Percentiles rank a stretch among this genome's conserved stretches.
Evolutionary conservation across 2,113 vertebrate species (phyloP).

Genomic region (Noctilio leporinus): DNA sequence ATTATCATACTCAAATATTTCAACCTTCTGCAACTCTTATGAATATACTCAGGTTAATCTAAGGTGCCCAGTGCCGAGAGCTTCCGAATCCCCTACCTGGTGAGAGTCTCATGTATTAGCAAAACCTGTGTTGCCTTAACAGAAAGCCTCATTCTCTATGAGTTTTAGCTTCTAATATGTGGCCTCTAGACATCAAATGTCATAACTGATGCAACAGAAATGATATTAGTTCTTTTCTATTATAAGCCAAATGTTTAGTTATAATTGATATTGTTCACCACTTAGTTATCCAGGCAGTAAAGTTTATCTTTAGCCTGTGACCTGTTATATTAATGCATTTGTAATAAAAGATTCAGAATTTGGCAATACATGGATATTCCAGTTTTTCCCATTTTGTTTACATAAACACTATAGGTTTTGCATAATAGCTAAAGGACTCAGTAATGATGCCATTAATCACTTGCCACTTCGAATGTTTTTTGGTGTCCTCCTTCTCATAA

Average conservation of each 20-base stretch:
- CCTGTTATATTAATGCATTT: background rate
- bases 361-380: background rate
- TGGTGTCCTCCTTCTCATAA: slow-evolving; percentile 32
- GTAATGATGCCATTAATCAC: slow-evolving; percentile 54
- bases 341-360: background rate
- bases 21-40: background rate
- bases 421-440: slow-evolving; percentile 10
- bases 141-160: background rate
- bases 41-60: background rate
- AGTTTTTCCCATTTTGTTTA: background rate
- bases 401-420: slow-evolving; percentile 8
- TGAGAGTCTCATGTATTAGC: background rate
- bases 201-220: background rate
- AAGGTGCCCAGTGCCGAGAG: background rate
- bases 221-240: background rate
- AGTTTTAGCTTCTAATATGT: background rate
- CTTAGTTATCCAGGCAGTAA: background rate
- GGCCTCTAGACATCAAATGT: background rate
- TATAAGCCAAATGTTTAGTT: background rate
- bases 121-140: background rate
- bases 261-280: background rate
- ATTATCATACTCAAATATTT: background rate
- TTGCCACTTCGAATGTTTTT: slow-evolving; percentile 56
- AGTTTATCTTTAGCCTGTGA: background rate
- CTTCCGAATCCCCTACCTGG: background rate